A percentile compares a stretch with the other conserved stretches of the same genome.
phyloP scores from a whole-genome alignment of 2,113 vertebrate species.

The Pontoporia blainvillei region DNA sequence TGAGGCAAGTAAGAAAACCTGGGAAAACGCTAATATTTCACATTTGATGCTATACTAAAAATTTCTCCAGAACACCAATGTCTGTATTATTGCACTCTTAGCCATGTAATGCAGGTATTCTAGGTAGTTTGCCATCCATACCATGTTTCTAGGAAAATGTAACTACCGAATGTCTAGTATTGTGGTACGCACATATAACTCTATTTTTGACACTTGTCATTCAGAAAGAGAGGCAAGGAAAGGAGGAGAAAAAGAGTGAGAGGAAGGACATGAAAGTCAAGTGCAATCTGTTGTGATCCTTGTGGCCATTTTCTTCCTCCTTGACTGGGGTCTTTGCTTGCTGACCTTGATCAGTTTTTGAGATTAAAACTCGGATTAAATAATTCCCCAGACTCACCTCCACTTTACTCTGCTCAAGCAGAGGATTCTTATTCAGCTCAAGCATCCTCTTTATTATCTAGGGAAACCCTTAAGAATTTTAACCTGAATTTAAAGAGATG shows the following conservation, averaged over 20 bases:
- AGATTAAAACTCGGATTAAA: neutral
- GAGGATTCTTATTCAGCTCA: neutral
- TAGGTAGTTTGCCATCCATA: neutral
- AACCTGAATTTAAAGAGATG: neutral
- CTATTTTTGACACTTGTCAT: neutral
- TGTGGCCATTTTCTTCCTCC: neutral
- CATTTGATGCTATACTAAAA: neutral
- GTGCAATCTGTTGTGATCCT: neutral
- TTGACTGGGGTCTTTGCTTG: neutral
- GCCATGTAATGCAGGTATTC: neutral
- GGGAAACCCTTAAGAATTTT: neutral
- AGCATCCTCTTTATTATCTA: neutral
- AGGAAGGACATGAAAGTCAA: neutral
- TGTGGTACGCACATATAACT: neutral
- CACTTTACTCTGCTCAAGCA: neutral
- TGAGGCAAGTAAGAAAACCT: neutral
- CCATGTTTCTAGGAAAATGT: neutral
- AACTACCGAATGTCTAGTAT: neutral
- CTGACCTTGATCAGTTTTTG: conserved; percentile 10
- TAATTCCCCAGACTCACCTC: neutral
- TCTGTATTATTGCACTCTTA: neutral
- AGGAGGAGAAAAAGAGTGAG: neutral
- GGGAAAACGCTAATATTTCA: neutral
- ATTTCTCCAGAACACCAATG: neutral
- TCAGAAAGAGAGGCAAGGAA: neutral